Conservation (phyloP, 2,113 vertebrate genomes). For the Sitta europaea region DNA sequence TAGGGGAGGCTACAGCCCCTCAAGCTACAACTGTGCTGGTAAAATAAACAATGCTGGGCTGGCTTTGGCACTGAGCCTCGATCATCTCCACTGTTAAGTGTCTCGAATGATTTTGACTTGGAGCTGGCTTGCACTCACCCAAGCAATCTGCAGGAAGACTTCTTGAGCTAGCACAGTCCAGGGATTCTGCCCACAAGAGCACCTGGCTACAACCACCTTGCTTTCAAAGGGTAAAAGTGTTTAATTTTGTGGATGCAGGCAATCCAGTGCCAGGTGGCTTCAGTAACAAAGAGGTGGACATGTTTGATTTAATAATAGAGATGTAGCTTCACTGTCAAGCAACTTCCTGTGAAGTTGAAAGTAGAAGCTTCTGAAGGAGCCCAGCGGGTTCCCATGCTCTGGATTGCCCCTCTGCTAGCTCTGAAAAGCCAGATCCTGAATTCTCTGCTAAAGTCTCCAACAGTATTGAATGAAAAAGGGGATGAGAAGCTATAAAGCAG, state of each 20-base stretch:
- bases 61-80: background rate
- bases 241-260: background rate
- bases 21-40: background rate
- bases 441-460: background rate
- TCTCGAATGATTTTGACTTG: background rate
- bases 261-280: background rate
- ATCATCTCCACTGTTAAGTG: background rate
- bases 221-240: background rate
- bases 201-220: background rate
- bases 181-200: background rate
- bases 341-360: constrained; percentile 9
- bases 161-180: background rate
- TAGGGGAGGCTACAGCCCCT: background rate
- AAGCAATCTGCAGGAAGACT: background rate
- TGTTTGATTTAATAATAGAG: background rate
- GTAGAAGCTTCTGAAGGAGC: background rate
- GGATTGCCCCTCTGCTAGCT: background rate
- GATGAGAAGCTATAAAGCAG: background rate
- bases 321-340: background rate
- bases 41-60: background rate
- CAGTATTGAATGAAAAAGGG: background rate
- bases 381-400: background rate
- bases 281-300: background rate
- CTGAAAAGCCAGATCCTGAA: background rate
- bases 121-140: background rate